A percentile compares a stretch with the other conserved stretches of the same genome.
Evolutionary conservation across 2,888 invertebrate genomes (phyloP).

Genomic region (Platycheirus rosarum): DNA sequence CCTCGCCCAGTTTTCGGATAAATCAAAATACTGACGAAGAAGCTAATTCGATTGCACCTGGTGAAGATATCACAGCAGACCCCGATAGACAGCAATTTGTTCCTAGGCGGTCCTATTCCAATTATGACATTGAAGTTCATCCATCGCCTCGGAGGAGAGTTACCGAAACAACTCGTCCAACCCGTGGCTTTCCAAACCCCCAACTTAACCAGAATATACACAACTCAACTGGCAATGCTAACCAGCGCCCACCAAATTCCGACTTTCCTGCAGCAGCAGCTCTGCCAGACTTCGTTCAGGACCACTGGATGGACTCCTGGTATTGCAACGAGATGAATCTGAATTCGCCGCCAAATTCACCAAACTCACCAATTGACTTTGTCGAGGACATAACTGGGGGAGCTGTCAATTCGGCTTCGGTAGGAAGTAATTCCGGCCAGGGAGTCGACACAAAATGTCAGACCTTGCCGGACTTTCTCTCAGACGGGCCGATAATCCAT

Average conservation of each 20-base stretch:
- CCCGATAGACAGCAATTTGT: constrained; percentile 77
- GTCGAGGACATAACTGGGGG: constrained; percentile 76
- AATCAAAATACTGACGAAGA: constrained; percentile 60
- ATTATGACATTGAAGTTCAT: constrained; percentile 80
- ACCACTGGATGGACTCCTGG: constrained; percentile 90
- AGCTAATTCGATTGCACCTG: constrained; percentile 27
- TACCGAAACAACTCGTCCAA: constrained; percentile 53
- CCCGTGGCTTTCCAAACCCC: constrained; percentile 53
- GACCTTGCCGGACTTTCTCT: constrained; percentile 88
- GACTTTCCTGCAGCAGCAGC: constrained; percentile 81
- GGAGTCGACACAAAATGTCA: constrained; percentile 77
- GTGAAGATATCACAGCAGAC: constrained; percentile 52
- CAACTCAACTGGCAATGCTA: constrained; percentile 49
- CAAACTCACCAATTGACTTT: constrained; percentile 77
- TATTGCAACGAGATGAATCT: constrained; percentile 80
- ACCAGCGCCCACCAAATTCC: constrained; percentile 63
- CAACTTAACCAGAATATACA: constrained; percentile 44
- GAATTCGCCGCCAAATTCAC: constrained; percentile 80
- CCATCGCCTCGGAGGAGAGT: constrained; percentile 68
- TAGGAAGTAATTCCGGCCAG: constrained; percentile 39
- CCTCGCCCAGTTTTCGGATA: constrained; percentile 65
- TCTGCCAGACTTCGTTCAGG: constrained; percentile 94
- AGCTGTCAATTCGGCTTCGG: constrained; percentile 43
- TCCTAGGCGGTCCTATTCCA: constrained; percentile 82
- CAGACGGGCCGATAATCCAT: constrained; percentile 86